These are phyloP conservation scores for Colaptes auratus DNA, from an alignment of 2,113 vertebrate genomes.

Conservation along the genomic window DNA sequence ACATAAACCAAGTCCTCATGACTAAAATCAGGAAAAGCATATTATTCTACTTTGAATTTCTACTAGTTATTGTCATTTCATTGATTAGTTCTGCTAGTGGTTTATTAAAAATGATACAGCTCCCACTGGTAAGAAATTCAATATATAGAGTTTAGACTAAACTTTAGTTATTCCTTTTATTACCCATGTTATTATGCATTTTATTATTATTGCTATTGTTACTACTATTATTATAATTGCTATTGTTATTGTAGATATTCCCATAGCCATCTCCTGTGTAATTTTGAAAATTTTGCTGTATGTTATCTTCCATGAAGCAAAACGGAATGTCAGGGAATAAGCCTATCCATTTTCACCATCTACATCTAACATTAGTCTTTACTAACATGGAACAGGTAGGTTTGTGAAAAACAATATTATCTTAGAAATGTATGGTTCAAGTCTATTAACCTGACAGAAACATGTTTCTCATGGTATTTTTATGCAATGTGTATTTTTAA, in stretches of 20 bases:
- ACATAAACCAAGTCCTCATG: neutral
- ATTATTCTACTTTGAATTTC: neutral
- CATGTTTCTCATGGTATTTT: neutral
- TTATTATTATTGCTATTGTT: neutral
- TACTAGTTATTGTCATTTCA: neutral
- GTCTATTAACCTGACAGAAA: neutral
- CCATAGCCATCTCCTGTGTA: neutral
- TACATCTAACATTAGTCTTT: neutral
- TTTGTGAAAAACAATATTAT: neutral
- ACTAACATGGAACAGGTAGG: neutral
- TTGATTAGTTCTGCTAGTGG: neutral
- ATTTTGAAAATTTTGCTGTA: constrained; percentile 31
- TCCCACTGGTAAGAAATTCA: neutral
- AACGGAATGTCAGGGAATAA: neutral
- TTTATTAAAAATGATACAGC: neutral
- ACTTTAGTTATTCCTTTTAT: neutral
- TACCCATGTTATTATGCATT: neutral
- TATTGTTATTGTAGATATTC: neutral
- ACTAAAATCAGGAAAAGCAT: neutral
- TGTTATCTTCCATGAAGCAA: constrained; percentile 5
- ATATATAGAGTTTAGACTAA: neutral
- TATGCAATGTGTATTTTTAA: neutral
- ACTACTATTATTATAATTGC: no score
- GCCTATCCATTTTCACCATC: constrained; percentile 24
- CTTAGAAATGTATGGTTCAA: neutral